Evolutionary conservation across 2,888 invertebrate genomes (phyloP).

Genomic region (Eurytoma adleriae): DNA sequence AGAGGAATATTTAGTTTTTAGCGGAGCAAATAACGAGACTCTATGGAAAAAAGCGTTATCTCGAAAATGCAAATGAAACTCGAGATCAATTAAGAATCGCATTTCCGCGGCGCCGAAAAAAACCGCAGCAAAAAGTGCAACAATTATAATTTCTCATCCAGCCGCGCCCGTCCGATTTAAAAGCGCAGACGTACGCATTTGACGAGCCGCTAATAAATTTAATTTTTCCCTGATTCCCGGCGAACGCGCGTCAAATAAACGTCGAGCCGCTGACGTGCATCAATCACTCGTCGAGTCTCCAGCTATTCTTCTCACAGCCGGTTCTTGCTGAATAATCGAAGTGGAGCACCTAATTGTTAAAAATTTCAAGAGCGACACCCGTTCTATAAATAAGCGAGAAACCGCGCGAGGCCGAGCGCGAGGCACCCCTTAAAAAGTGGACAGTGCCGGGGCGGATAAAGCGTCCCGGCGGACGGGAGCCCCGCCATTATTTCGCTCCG

Average conservation of each 20-base stretch:
- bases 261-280: neutral
- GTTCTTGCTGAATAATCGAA: neutral
- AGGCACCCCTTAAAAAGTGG: too few species aligned
- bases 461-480: neutral
- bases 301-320: too few species aligned
- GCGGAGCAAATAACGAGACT: too few species aligned
- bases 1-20: too few species aligned
- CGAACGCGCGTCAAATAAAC: conserved; percentile 6
- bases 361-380: neutral
- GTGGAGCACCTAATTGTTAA: neutral
- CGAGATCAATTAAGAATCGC: conserved; percentile 1
- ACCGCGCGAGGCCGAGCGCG: too few species aligned
- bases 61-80: neutral
- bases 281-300: neutral
- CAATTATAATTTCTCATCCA: conserved; percentile 16
- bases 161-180: neutral
- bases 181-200: neutral
- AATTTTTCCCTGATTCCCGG: conserved; percentile 1
- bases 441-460: neutral
- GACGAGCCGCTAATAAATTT: neutral
- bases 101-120: neutral
- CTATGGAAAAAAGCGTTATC: too few species aligned
- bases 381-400: conserved; percentile 15
- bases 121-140: neutral
- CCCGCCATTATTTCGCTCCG: conserved; percentile 18